phyloP scores from a whole-genome alignment of 2,797 vertebrate genomes.

The Rhyacichthys aspro region DNA sequence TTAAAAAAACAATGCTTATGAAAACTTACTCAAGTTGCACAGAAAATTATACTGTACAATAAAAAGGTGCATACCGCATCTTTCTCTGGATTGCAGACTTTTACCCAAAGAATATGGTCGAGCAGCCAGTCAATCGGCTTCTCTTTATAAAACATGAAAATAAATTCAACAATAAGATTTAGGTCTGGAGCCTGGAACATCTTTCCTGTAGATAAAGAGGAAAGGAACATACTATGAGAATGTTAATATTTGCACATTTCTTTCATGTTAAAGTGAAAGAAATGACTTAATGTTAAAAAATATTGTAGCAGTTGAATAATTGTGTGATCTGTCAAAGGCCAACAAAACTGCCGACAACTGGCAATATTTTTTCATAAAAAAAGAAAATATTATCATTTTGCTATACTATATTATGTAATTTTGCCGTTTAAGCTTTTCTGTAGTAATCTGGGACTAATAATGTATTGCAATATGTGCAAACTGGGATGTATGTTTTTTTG shows the following conservation, averaged over 20 bases:
- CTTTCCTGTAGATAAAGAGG: conserved; percentile 85
- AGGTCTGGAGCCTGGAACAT: conserved; percentile 99
- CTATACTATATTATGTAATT: too few relatives aligned
- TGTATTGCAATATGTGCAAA: neutral
- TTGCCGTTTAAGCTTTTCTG: neutral
- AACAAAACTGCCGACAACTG: too few relatives aligned
- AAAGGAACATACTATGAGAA: neutral
- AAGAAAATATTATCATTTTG: too few relatives aligned
- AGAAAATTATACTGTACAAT: neutral
- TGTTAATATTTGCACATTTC: neutral
- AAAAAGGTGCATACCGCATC: conserved; percentile 85
- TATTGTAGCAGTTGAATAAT: too few relatives aligned
- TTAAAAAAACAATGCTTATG: conserved; percentile 12
- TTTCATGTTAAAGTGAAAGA: too few relatives aligned
- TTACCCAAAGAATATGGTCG: conserved; percentile 99
- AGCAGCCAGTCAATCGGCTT: conserved; percentile 99
- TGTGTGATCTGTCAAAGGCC: too few relatives aligned
- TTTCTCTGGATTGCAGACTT: conserved; percentile 99
- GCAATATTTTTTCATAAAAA: too few relatives aligned
- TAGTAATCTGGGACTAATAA: neutral
- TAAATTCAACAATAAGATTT: conserved; percentile 97
- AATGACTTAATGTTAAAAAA: too few relatives aligned
- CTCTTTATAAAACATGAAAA: conserved; percentile 99
- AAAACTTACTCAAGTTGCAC: neutral
- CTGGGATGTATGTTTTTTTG: conserved; percentile 1